A percentile compares a stretch with the other conserved stretches of the same genome.
Evolutionary conservation across 2,888 invertebrate genomes (phyloP).

Genomic region (Phorcus lineatus): DNA sequence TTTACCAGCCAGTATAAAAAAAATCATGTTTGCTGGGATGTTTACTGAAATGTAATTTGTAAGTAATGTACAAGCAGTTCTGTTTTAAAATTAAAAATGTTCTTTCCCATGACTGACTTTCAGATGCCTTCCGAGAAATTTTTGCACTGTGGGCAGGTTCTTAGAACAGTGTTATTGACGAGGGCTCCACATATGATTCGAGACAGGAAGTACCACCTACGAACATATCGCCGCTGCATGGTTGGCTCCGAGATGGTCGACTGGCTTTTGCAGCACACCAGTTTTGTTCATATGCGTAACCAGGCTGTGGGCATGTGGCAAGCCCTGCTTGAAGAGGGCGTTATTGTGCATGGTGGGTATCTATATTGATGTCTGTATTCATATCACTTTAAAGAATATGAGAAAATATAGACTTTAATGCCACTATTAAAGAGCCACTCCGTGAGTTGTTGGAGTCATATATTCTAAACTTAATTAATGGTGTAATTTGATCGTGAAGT

Average conservation of each 20-base stretch:
- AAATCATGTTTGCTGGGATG: too few species aligned
- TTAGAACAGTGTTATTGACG: slow-evolving; percentile 82
- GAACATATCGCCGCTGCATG: slow-evolving; percentile 80
- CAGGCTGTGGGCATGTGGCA: slow-evolving; percentile 91
- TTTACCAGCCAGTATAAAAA: too few species aligned
- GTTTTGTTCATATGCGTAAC: slow-evolving; percentile 80
- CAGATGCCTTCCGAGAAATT: slow-evolving; percentile 81
- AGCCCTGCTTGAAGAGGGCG: slow-evolving; percentile 86
- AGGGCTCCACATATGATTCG: slow-evolving; percentile 81
- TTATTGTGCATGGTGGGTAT: slow-evolving; percentile 84
- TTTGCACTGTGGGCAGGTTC: slow-evolving; percentile 83
- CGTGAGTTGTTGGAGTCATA: too few species aligned
- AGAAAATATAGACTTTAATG: too few species aligned
- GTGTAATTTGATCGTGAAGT: too few species aligned
- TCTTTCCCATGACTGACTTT: not conserved
- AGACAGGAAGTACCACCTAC: slow-evolving; percentile 81
- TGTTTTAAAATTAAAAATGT: too few species aligned
- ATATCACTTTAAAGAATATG: too few species aligned
- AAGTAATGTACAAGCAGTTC: too few species aligned
- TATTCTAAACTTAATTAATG: too few species aligned
- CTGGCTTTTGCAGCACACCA: slow-evolving; percentile 83
- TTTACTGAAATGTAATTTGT: too few species aligned
- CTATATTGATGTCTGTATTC: too few species aligned
- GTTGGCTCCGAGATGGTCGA: slow-evolving; percentile 88
- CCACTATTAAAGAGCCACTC: too few species aligned